Percentiles rank a stretch among this genome's conserved stretches.
Conservation (phyloP, 2,113 vertebrate species). For the Poeciliopsis occidentalis region DNA sequence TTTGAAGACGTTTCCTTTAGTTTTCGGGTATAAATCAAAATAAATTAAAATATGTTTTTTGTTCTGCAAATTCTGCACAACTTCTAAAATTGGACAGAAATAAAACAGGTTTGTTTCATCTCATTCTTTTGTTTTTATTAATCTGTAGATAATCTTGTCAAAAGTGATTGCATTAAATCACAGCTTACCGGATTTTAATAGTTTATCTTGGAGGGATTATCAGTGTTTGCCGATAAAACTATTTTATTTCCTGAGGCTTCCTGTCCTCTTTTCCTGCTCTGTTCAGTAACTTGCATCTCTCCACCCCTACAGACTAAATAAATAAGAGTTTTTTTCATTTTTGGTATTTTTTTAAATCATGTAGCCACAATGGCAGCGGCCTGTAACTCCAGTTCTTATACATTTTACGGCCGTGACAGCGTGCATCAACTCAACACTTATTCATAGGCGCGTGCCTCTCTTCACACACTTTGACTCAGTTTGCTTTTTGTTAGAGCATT, state of each 20-base stretch:
- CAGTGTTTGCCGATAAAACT: background rate
- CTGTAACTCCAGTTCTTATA: too few species aligned
- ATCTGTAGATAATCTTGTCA: background rate
- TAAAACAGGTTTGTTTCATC: background rate
- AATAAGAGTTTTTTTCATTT: background rate
- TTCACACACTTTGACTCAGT: constrained; percentile 18
- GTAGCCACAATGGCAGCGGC: too few species aligned
- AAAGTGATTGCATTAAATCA: background rate
- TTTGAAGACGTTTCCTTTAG: too few species aligned
- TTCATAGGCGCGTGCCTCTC: constrained; percentile 1
- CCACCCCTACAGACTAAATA: background rate
- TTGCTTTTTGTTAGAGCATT: constrained; percentile 31
- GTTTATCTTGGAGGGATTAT: background rate
- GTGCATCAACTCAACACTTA: constrained; percentile 8
- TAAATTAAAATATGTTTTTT: too few species aligned
- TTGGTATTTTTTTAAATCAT: too few species aligned
- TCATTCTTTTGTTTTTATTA: background rate
- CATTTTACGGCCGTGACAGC: background rate
- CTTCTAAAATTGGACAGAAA: background rate
- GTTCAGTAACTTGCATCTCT: background rate
- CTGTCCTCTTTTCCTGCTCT: background rate
- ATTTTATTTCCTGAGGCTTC: background rate
- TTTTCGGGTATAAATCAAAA: too few species aligned
- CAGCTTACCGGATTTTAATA: background rate
- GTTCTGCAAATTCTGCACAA: background rate